Conservation (phyloP, 2,888 invertebrate species). For the Nomada fabriciana region DNA sequence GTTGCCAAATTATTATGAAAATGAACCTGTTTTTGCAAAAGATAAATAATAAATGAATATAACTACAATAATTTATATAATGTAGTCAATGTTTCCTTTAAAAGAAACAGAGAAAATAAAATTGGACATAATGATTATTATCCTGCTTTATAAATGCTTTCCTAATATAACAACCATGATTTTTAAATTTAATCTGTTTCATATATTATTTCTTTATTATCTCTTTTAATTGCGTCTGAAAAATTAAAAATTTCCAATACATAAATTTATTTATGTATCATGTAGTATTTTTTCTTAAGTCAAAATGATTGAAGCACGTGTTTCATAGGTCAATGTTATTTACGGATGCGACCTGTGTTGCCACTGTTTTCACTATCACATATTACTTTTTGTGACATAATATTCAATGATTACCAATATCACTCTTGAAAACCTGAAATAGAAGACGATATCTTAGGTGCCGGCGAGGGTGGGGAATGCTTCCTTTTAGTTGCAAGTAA, state of each 20-base stretch:
- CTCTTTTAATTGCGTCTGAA: neutral
- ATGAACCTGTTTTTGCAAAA: conserved; percentile 83
- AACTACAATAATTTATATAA: conserved; percentile 36
- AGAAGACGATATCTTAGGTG: neutral
- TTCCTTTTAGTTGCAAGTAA: neutral
- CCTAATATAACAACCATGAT: neutral
- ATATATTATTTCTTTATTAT: neutral
- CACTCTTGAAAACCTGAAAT: neutral
- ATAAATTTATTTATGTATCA: neutral
- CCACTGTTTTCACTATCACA: no score
- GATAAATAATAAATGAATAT: conserved; percentile 17
- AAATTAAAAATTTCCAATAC: neutral
- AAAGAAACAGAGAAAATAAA: neutral
- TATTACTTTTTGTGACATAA: no score
- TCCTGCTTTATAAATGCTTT: neutral
- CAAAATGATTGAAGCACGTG: conserved; percentile 2
- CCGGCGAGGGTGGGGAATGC: no score
- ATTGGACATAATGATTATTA: neutral
- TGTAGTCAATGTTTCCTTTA: neutral
- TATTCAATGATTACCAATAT: neutral
- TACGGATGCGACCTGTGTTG: no score
- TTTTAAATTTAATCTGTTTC: neutral
- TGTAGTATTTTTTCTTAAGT: neutral
- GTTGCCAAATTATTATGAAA: conserved; percentile 89
- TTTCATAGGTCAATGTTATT: no score